Evolutionary conservation across 2,797 vertebrate genomes (phyloP).

Genomic region (Mastacembelus armatus): DNA sequence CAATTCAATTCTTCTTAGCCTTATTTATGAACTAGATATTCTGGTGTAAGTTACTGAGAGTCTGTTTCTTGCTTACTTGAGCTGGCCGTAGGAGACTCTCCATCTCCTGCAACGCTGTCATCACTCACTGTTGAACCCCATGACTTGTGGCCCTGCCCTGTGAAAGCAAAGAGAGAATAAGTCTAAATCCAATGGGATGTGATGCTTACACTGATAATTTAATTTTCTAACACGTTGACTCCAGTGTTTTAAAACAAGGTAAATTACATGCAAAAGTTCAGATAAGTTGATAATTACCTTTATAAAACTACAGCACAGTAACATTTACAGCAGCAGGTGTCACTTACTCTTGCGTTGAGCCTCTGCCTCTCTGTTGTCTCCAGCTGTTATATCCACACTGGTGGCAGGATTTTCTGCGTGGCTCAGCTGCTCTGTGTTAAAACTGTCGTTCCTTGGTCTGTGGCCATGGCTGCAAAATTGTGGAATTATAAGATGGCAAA

Average conservation of each 20-base stretch:
- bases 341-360: conserved; percentile 83
- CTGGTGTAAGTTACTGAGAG: background rate
- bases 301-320: background rate
- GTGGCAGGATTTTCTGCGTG: conserved; percentile 55
- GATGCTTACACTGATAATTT: too few relatives aligned
- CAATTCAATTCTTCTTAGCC: background rate
- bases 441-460: conserved; percentile 88
- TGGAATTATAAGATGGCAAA: background rate
- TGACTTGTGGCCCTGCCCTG: conserved; percentile 93
- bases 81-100: conserved; percentile 80
- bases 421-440: conserved; percentile 71
- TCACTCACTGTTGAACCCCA: conserved; percentile 90
- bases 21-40: background rate
- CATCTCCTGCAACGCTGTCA: conserved; percentile 81
- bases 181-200: background rate
- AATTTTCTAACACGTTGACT: background rate
- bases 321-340: background rate
- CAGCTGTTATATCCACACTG: conserved; percentile 62
- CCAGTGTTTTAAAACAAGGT: background rate
- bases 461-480: conserved; percentile 67
- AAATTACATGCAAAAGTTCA: background rate
- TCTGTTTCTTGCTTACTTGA: conserved; percentile 74
- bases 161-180: background rate
- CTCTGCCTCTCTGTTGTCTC: conserved; percentile 59
- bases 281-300: background rate